Percentiles rank a stretch among this genome's conserved stretches.
Evolutionary conservation across 2,113 vertebrate species (phyloP).

Genomic region (Platysternon megacephalum): DNA sequence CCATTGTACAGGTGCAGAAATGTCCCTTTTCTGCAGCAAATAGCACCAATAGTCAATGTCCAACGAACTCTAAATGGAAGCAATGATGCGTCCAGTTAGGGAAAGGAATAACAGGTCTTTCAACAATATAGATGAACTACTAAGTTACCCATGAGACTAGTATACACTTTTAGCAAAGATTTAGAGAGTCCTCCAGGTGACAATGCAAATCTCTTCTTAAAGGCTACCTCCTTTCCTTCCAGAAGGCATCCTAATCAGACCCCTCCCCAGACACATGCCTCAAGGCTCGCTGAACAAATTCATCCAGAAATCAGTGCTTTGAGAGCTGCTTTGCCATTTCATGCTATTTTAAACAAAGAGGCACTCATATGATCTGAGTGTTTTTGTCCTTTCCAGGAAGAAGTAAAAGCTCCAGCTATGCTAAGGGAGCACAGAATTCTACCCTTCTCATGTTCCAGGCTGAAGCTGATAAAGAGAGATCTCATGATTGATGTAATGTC

Average conservation of each 20-base stretch:
- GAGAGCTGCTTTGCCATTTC: neutral
- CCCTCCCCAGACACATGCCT: neutral
- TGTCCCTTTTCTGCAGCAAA: neutral
- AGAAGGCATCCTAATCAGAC: neutral
- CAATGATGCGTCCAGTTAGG: too few relatives aligned
- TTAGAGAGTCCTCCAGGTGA: neutral
- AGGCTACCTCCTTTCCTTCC: neutral
- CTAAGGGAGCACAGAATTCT: neutral
- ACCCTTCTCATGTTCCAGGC: neutral
- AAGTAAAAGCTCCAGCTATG: neutral
- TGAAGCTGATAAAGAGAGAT: neutral
- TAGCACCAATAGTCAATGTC: neutral
- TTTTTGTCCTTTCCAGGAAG: neutral
- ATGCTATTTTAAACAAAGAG: neutral
- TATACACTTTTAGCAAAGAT: neutral
- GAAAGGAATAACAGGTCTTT: neutral
- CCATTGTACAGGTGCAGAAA: neutral
- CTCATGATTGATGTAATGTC: neutral
- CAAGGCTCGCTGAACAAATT: neutral
- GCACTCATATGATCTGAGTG: neutral
- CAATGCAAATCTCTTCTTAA: neutral
- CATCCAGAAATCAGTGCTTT: neutral
- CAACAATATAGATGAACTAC: neutral
- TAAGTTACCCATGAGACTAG: neutral
- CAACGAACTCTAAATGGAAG: neutral